Evolutionary conservation across 2,888 invertebrate species (phyloP).

Genomic region (Drosophila tripunctata): DNA sequence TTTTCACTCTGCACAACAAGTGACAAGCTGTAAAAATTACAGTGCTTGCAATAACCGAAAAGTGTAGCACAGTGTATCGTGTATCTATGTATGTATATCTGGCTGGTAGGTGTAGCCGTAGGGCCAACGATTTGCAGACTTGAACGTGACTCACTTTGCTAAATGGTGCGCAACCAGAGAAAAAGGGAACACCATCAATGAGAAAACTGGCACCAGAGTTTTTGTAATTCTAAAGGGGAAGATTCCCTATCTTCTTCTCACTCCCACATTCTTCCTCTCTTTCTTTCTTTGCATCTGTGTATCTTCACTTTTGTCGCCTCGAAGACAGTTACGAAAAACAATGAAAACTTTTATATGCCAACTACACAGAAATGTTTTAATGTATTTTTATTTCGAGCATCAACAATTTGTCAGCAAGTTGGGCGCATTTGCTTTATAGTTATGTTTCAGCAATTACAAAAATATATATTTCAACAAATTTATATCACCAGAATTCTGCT

Average conservation of each 20-base stretch:
- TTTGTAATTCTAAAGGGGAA: constrained; percentile 9
- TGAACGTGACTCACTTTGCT: constrained; percentile 78
- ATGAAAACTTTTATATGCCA: constrained; percentile 73
- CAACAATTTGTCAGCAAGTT: constrained; percentile 29
- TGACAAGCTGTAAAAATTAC: constrained; percentile 78
- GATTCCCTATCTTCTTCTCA: constrained; percentile 1
- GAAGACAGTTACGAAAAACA: constrained; percentile 62
- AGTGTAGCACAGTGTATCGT: constrained; percentile 67
- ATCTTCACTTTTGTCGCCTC: constrained; percentile 46
- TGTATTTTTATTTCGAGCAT: constrained; percentile 32
- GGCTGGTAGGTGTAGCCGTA: constrained; percentile 59
- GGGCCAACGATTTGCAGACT: constrained; percentile 76
- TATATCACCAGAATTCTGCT: background rate
- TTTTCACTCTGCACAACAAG: constrained; percentile 58
- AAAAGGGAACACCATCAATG: constrained; percentile 16
- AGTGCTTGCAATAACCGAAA: constrained; percentile 61
- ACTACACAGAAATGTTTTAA: constrained; percentile 52
- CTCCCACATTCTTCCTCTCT: background rate
- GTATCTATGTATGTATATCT: constrained; percentile 23
- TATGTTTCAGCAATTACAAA: background rate
- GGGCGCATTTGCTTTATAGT: background rate
- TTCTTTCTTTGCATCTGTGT: background rate
- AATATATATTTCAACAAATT: background rate
- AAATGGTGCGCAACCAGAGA: constrained; percentile 70
- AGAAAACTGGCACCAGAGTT: constrained; percentile 17